Evolutionary conservation across 2,113 vertebrate genomes (phyloP).

Genomic region (Colossoma macropomum): DNA sequence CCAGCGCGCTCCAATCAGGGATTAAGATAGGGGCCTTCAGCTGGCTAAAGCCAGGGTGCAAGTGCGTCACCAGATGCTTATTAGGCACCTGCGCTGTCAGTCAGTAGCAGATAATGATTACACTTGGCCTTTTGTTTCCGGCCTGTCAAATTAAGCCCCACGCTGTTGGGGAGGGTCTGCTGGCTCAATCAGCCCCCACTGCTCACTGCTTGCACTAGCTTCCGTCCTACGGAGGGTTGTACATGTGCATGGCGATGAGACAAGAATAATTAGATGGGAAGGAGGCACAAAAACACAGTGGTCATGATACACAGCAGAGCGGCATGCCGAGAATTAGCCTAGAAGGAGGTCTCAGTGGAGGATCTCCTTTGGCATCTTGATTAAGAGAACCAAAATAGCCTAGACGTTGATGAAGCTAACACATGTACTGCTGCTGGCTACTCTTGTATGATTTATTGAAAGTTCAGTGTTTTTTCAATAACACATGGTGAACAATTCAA

Average conservation of each 20-base stretch:
- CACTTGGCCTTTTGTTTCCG: conserved; percentile 58
- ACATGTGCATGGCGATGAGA: neutral
- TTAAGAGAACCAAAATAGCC: neutral
- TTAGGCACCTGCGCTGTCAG: conserved; percentile 78
- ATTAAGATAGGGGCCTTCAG: conserved; percentile 48
- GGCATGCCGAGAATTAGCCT: neutral
- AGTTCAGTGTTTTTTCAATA: neutral
- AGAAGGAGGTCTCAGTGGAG: neutral
- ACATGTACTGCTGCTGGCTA: too few species aligned
- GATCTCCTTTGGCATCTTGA: neutral
- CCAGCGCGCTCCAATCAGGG: conserved; percentile 49
- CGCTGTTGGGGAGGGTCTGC: conserved; percentile 12
- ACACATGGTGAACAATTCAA: too few species aligned
- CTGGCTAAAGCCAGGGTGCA: conserved; percentile 62
- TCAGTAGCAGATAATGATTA: conserved; percentile 66
- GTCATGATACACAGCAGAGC: conserved; percentile 3
- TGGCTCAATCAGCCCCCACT: neutral
- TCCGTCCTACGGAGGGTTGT: neutral
- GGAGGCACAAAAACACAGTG: neutral
- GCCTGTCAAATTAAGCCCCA: conserved; percentile 62
- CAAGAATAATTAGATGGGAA: conserved; percentile 28
- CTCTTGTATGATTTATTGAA: neutral
- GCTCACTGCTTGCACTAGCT: neutral
- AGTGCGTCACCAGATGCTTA: conserved; percentile 66
- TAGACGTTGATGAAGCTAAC: neutral